Percentiles rank a stretch among this genome's conserved stretches.
Conservation (phyloP, 2,113 vertebrate species). For the Nipponia nippon region DNA sequence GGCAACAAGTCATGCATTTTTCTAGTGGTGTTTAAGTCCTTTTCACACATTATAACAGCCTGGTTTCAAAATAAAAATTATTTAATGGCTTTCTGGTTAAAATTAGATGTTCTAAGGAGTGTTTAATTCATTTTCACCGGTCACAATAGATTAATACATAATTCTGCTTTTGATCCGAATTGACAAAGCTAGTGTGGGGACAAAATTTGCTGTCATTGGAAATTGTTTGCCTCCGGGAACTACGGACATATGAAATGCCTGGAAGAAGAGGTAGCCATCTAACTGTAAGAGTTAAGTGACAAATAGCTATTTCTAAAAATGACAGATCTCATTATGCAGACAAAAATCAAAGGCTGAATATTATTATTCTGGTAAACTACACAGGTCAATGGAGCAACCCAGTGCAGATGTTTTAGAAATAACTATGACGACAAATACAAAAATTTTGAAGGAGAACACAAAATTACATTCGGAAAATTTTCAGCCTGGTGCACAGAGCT, state of each 20-base stretch:
- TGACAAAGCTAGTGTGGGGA: background rate
- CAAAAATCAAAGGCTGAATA: background rate
- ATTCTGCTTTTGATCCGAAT: background rate
- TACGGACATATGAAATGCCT: background rate
- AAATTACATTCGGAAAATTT: background rate
- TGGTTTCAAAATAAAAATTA: background rate
- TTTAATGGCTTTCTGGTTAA: background rate
- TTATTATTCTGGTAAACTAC: background rate
- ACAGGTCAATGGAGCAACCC: background rate
- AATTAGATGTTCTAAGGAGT: background rate
- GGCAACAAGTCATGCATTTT: background rate
- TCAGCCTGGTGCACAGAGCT: background rate
- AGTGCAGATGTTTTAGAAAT: background rate
- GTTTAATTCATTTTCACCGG: background rate
- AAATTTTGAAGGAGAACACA: background rate
- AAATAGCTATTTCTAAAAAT: background rate
- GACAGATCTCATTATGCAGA: background rate
- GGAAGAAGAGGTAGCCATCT: background rate
- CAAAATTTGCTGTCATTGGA: background rate
- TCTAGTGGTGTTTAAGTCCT: background rate
- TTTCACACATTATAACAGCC: background rate
- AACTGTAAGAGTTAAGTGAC: background rate
- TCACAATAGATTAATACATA: background rate
- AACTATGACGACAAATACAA: background rate
- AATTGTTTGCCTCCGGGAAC: background rate